phyloP scores from a whole-genome alignment of 1,140 invertebrate genomes.

The Sminthurides bifidus region DNA sequence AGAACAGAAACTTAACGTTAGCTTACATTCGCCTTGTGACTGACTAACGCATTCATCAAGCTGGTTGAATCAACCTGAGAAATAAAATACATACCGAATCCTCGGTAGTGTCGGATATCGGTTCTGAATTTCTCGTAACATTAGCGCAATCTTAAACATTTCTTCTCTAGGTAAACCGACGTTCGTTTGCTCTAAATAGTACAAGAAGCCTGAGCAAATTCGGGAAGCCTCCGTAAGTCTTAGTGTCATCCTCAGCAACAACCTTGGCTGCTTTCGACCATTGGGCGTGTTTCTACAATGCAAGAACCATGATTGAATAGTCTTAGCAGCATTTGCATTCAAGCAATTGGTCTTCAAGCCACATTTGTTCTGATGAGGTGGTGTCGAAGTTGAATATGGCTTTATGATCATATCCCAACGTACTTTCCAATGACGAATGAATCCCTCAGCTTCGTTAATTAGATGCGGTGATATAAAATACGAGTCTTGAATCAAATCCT shows the following conservation, averaged over 20 bases:
- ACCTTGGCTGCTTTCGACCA: slow-evolving; percentile 8
- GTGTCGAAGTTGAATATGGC: too few relatives aligned
- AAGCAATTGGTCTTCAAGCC: neutral
- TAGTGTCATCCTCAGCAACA: slow-evolving; percentile 9
- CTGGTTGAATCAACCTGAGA: slow-evolving; percentile 6
- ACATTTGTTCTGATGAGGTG: neutral
- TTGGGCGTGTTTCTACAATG: slow-evolving; percentile 15
- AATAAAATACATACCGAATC: slow-evolving; percentile 39
- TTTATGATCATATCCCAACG: too few relatives aligned
- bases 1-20: neutral
- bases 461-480: slow-evolving; percentile 10
- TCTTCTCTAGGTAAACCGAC: slow-evolving; percentile 48
- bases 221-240: slow-evolving; percentile 28
- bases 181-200: slow-evolving; percentile 46
- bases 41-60: neutral
- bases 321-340: neutral
- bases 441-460: slow-evolving; percentile 1
- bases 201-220: slow-evolving; percentile 42
- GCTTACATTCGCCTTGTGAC: neutral
- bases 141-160: slow-evolving; percentile 48
- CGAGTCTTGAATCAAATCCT: slow-evolving; percentile 13
- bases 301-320: neutral
- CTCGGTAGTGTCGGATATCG: slow-evolving; percentile 41
- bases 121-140: slow-evolving; percentile 45
- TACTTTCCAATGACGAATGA: slow-evolving; percentile 19